phyloP scores from a whole-genome alignment of 2,888 invertebrate genomes.

The Erebia epiphron region DNA sequence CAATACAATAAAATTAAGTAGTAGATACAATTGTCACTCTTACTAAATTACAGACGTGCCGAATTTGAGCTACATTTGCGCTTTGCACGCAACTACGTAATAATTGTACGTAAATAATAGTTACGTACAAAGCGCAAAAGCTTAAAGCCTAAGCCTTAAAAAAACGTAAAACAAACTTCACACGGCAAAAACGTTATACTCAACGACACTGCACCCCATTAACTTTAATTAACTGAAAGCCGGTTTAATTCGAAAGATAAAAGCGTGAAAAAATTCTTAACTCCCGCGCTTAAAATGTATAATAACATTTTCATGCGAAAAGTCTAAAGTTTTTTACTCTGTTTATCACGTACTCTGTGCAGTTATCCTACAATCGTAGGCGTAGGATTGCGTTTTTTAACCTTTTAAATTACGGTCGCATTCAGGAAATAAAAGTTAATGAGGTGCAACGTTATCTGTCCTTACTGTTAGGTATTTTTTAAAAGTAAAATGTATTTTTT shows the following conservation, averaged over 20 bases:
- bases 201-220: neutral
- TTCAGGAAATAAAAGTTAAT: constrained; percentile 37
- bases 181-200: neutral
- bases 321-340: neutral
- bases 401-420: constrained; percentile 30
- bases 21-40: too few species aligned
- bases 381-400: constrained; percentile 22
- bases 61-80: too few species aligned
- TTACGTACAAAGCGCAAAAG: too few species aligned
- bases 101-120: too few species aligned
- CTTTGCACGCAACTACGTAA: too few species aligned
- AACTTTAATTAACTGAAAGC: constrained; percentile 3
- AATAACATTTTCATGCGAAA: neutral
- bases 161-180: neutral
- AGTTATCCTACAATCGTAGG: neutral
- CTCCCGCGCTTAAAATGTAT: neutral
- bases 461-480: too few species aligned
- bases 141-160: neutral
- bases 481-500: too few species aligned
- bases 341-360: neutral
- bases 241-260: constrained; percentile 1
- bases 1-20: too few species aligned
- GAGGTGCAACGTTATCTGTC: constrained; percentile 11
- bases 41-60: too few species aligned
- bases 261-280: constrained; percentile 17